These are phyloP conservation scores for Galemys pyrenaicus DNA, from an alignment of 2,113 vertebrate species.

Conservation along the genomic window DNA sequence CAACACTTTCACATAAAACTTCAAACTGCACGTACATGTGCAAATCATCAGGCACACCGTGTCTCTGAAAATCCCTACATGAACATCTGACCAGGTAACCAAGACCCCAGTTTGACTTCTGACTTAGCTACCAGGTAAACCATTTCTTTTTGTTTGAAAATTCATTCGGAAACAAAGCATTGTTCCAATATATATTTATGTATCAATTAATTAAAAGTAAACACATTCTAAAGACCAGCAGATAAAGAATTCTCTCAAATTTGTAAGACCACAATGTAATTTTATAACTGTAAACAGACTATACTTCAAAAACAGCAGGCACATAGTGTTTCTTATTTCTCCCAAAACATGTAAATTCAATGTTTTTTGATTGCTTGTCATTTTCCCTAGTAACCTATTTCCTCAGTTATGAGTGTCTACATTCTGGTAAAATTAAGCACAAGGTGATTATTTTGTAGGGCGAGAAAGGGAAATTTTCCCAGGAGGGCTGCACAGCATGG, in stretches of 20 bases:
- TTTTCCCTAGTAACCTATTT: conserved; percentile 26
- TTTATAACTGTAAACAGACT: not conserved
- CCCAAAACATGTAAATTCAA: not conserved
- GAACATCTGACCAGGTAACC: conserved; percentile 11
- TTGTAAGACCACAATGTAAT: conserved; percentile 1
- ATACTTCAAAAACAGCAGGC: not conserved
- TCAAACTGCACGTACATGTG: not conserved
- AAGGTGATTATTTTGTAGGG: not conserved
- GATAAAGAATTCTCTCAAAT: conserved; percentile 8
- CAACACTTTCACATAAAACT: conserved; percentile 1
- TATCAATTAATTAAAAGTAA: conserved; percentile 40
- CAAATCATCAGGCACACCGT: not conserved
- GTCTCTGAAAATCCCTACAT: not conserved
- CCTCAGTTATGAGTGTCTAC: not conserved
- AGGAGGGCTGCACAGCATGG: not conserved
- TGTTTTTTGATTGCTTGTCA: conserved; percentile 33
- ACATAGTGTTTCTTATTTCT: not conserved
- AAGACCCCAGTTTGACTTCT: conserved; percentile 34
- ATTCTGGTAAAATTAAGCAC: not conserved
- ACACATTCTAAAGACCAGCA: conserved; percentile 33
- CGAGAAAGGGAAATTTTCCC: not conserved
- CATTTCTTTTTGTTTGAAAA: not conserved
- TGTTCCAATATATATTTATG: not conserved
- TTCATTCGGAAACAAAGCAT: not conserved
- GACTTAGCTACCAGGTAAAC: not conserved